Evolutionary conservation across 2,888 invertebrate genomes (phyloP).

Genomic region (Hirtodrosophila histrioides): DNA sequence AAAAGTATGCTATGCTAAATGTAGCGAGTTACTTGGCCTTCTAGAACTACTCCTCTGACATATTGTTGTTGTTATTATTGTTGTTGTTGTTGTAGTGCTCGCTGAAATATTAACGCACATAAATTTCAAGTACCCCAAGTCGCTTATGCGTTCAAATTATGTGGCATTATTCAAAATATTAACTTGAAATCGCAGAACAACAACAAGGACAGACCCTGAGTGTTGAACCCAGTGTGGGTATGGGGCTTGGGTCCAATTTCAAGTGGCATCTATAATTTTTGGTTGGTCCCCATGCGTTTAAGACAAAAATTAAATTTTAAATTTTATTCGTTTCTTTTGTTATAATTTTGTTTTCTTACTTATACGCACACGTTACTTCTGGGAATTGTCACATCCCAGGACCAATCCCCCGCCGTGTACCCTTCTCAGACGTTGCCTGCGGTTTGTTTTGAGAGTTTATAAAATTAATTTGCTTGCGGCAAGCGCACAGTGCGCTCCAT

Average conservation of each 20-base stretch:
- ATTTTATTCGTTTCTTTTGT: slow-evolving; percentile 41
- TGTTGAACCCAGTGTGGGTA: slow-evolving; percentile 8
- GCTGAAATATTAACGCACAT: slow-evolving; percentile 58
- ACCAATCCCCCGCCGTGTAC: not conserved
- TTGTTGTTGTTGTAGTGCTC: slow-evolving; percentile 7
- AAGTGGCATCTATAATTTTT: slow-evolving; percentile 20
- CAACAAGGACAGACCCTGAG: slow-evolving; percentile 16
- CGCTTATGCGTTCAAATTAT: slow-evolving; percentile 72
- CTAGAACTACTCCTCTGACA: slow-evolving; percentile 25
- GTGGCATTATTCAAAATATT: slow-evolving; percentile 71
- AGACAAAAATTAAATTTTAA: slow-evolving; percentile 60
- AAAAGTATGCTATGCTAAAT: slow-evolving; percentile 24
- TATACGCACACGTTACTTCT: slow-evolving; percentile 19
- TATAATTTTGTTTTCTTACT: slow-evolving; percentile 9
- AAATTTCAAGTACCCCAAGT: slow-evolving; percentile 53
- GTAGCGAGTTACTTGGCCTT: slow-evolving; percentile 10
- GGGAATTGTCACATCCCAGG: slow-evolving; percentile 15
- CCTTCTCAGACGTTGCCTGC: slow-evolving; percentile 34
- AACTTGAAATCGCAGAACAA: slow-evolving; percentile 58
- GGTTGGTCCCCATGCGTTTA: slow-evolving; percentile 19
- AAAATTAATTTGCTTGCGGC: slow-evolving; percentile 72
- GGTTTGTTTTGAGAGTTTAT: slow-evolving; percentile 63
- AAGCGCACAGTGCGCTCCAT: slow-evolving; percentile 18
- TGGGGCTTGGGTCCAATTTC: slow-evolving; percentile 10
- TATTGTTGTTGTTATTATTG: too few relatives aligned